These are phyloP conservation scores for Cantharis flavilabris DNA, from an alignment of 2,888 invertebrate genomes.

Conservation along the genomic window DNA sequence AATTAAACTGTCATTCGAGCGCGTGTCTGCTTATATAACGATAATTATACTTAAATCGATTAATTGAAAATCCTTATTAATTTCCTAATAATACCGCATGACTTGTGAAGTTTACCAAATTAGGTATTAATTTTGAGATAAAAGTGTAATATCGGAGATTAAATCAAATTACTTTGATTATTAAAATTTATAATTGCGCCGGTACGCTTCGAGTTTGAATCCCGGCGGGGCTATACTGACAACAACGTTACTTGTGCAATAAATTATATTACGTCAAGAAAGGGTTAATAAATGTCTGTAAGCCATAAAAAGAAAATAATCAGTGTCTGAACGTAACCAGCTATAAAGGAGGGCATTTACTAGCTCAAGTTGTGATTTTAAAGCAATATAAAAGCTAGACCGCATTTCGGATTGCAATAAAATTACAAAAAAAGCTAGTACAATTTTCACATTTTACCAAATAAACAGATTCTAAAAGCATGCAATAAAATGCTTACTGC, in stretches of 20 bases:
- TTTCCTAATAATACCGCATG: not conserved
- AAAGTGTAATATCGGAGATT: not conserved
- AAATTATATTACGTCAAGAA: not conserved
- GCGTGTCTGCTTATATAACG: conserved; percentile 4
- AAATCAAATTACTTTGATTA: not conserved
- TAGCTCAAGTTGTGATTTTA: not conserved
- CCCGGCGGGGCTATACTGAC: not conserved
- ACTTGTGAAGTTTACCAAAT: not conserved
- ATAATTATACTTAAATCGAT: not conserved
- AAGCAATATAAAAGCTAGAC: not conserved
- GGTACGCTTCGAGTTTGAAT: not conserved
- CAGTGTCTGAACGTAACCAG: not conserved
- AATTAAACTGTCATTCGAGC: conserved; percentile 10
- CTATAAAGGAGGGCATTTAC: not conserved
- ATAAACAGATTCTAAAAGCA: not conserved
- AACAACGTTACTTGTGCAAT: not conserved
- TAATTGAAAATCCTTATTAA: not conserved
- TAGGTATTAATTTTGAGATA: not conserved
- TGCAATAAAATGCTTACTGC: not conserved
- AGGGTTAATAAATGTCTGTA: not conserved
- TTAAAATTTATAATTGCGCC: not conserved
- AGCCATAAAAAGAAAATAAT: not conserved
- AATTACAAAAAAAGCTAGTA: not conserved
- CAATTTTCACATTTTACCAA: not conserved
- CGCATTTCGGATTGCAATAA: not conserved